A percentile compares a stretch with the other conserved stretches of the same genome.
phyloP scores from a whole-genome alignment of 2,888 invertebrate genomes.

The Homarus gammarus region DNA sequence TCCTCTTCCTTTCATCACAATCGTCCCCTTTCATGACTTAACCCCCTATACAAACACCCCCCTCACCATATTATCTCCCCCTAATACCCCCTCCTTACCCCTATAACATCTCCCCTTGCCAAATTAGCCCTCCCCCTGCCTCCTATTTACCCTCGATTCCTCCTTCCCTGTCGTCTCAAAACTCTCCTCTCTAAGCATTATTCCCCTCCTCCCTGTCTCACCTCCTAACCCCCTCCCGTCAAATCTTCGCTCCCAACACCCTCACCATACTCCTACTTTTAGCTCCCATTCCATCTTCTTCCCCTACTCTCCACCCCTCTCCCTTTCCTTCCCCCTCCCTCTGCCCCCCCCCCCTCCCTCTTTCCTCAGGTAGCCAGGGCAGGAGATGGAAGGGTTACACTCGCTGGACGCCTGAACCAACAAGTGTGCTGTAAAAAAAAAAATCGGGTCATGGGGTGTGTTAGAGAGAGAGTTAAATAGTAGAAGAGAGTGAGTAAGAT shows the following conservation, averaged over 20 bases:
- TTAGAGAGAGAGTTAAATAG: constrained; percentile 37
- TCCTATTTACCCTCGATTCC: no score
- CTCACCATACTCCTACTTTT: no score
- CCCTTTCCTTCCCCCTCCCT: neutral
- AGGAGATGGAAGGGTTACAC: constrained; percentile 10
- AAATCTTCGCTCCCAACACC: no score
- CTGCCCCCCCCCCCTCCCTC: neutral
- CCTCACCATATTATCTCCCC: no score
- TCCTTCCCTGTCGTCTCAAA: no score
- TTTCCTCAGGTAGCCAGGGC: neutral
- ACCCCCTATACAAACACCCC: no score
- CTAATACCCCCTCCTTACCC: no score
- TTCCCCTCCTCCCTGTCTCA: neutral
- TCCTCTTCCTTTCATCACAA: no score
- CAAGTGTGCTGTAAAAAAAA: constrained; percentile 28
- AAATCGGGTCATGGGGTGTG: neutral
- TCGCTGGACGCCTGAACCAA: constrained; percentile 15
- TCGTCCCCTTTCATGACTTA: no score
- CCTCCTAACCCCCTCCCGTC: neutral
- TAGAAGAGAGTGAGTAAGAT: constrained; percentile 1
- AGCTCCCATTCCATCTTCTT: neutral
- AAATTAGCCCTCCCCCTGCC: no score
- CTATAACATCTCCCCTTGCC: no score
- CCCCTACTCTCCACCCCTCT: neutral
- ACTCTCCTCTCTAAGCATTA: no score